A percentile compares a stretch with the other conserved stretches of the same genome.
These are phyloP conservation scores for Megamerina dolium DNA, from an alignment of 2,888 invertebrate species.

Conservation along the genomic window DNA sequence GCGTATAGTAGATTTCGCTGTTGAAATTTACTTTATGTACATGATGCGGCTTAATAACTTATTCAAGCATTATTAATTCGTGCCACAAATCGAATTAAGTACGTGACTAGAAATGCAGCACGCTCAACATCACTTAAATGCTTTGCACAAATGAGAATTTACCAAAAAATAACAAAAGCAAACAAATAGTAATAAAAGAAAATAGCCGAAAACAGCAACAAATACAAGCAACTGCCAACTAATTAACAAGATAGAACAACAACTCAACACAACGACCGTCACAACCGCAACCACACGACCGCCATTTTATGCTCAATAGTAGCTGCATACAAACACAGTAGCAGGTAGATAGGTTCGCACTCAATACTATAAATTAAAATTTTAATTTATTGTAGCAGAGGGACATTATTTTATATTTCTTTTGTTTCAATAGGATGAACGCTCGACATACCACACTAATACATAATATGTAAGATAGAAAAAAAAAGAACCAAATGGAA, in stretches of 20 bases:
- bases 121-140: slow-evolving; percentile 3
- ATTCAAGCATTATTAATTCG: slow-evolving; percentile 18
- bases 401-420: too few relatives aligned
- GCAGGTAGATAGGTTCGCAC: too few relatives aligned
- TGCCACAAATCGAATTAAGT: slow-evolving; percentile 24
- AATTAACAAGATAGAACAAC: slow-evolving; percentile 18
- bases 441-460: too few relatives aligned
- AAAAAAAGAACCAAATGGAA: too few relatives aligned
- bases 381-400: slow-evolving; percentile 14
- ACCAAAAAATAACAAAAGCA: neutral
- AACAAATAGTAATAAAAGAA: neutral
- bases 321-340: too few relatives aligned
- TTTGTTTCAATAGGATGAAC: too few relatives aligned
- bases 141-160: neutral
- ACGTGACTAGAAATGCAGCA: slow-evolving; percentile 23
- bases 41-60: slow-evolving; percentile 15
- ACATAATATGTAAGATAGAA: too few relatives aligned
- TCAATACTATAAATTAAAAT: slow-evolving; percentile 14
- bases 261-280: too few relatives aligned
- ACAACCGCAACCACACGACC: too few relatives aligned
- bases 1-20: too few relatives aligned
- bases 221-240: slow-evolving; percentile 8
- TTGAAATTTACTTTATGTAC: too few relatives aligned
- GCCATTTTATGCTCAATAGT: too few relatives aligned
- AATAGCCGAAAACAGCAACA: slow-evolving; percentile 1